phyloP scores from a whole-genome alignment of 2,113 vertebrate species.

The Bothrops jararaca region DNA sequence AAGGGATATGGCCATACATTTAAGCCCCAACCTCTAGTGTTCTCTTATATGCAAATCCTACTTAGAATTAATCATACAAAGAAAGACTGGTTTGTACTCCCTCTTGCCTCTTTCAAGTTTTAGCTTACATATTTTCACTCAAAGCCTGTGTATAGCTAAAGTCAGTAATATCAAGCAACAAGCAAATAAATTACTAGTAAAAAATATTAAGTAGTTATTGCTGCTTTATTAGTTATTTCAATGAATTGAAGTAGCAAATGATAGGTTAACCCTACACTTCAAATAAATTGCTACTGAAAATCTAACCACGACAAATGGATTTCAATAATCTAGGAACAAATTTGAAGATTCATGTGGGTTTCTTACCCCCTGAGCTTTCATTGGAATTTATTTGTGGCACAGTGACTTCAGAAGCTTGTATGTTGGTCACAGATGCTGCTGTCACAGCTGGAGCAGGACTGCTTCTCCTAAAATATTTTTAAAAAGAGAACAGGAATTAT shows the following conservation, averaged over 20 bases:
- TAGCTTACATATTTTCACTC: not conserved
- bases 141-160: not conserved
- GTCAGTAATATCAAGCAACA: not conserved
- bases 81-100: not conserved
- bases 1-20: not conserved
- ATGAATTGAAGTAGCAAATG: conserved; percentile 6
- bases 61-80: not conserved
- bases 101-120: not conserved
- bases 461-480: conserved; percentile 68
- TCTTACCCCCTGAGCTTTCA: conserved; percentile 80
- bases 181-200: not conserved
- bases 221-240: not conserved
- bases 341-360: conserved; percentile 16
- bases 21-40: not conserved
- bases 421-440: conserved; percentile 77
- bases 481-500: conserved; percentile 8
- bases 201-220: not conserved
- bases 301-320: not conserved
- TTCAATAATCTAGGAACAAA: not conserved
- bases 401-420: conserved; percentile 74
- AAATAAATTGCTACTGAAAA: not conserved
- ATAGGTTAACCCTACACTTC: not conserved
- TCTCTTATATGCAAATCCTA: not conserved
- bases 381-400: conserved; percentile 76
- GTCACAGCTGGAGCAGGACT: conserved; percentile 80